Conservation (phyloP, 53 echinoderm and acorn worm species). For the Hippasteria phrygiana region DNA sequence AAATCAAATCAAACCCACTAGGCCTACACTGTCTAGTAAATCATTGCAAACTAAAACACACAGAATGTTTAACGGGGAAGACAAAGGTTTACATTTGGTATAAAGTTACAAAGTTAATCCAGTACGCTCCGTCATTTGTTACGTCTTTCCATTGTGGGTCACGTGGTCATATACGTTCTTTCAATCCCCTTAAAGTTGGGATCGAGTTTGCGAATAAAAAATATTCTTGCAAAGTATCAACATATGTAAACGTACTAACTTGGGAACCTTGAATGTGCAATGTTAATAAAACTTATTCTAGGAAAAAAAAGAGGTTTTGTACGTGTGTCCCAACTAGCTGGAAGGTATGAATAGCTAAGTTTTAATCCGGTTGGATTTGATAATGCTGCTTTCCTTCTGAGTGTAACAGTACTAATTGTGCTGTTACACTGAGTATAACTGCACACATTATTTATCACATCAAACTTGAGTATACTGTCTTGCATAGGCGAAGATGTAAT, state of each 20-base stretch:
- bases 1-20: not conserved
- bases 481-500: conserved; percentile 65
- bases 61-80: conserved; percentile 41
- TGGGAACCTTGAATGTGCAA: too few species aligned
- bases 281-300: too few species aligned
- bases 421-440: not conserved
- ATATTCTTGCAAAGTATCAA: too few species aligned
- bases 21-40: not conserved
- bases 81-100: conserved; percentile 50
- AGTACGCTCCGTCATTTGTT: conserved; percentile 16
- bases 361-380: not conserved
- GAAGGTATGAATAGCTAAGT: not conserved
- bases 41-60: conserved; percentile 26
- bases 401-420: not conserved
- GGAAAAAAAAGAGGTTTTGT: too few species aligned
- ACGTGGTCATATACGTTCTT: not conserved
- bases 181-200: not conserved
- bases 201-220: too few species aligned
- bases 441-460: conserved; percentile 11
- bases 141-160: not conserved
- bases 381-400: not conserved
- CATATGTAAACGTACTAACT: too few species aligned
- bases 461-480: conserved; percentile 46
- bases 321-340: not conserved
- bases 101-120: conserved; percentile 57